Percentiles rank a stretch among this genome's conserved stretches.
phyloP scores from a whole-genome alignment of 2,888 invertebrate species.

The Hecatera dysodea region DNA sequence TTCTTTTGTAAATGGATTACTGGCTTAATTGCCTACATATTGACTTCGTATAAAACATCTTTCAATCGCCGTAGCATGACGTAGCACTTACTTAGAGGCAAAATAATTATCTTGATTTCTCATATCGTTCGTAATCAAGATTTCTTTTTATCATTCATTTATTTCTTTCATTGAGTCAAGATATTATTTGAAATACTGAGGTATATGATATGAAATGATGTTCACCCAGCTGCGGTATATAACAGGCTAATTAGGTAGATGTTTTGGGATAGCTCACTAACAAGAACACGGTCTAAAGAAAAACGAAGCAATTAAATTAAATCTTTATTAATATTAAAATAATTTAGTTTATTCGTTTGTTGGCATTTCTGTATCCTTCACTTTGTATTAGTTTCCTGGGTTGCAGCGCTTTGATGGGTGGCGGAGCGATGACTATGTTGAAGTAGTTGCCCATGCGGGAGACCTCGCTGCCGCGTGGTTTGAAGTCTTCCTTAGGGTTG shows the following conservation, averaged over 20 bases:
- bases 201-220: background rate
- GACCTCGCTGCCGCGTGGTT: slow-evolving; percentile 77
- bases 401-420: slow-evolving; percentile 85
- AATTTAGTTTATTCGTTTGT: slow-evolving; percentile 71
- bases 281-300: background rate
- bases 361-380: slow-evolving; percentile 70
- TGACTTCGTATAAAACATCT: slow-evolving; percentile 15
- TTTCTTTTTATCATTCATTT: background rate
- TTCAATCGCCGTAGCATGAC: slow-evolving; percentile 4
- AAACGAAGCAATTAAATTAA: slow-evolving; percentile 25
- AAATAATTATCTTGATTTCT: slow-evolving; percentile 11
- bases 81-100: background rate
- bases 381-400: slow-evolving; percentile 81
- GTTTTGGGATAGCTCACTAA: background rate
- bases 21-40: slow-evolving; percentile 9
- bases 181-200: background rate
- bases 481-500: slow-evolving; percentile 63
- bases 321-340: slow-evolving; percentile 43
- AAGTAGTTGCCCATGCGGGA: slow-evolving; percentile 89
- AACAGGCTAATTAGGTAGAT: background rate
- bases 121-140: background rate
- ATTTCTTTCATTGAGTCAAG: background rate
- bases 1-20: slow-evolving; percentile 13
- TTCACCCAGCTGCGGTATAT: background rate
- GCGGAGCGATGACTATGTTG: slow-evolving; percentile 88